A percentile compares a stretch with the other conserved stretches of the same genome.
phyloP scores from a whole-genome alignment of 2,113 vertebrate genomes.

The Pedionomus torquatus region DNA sequence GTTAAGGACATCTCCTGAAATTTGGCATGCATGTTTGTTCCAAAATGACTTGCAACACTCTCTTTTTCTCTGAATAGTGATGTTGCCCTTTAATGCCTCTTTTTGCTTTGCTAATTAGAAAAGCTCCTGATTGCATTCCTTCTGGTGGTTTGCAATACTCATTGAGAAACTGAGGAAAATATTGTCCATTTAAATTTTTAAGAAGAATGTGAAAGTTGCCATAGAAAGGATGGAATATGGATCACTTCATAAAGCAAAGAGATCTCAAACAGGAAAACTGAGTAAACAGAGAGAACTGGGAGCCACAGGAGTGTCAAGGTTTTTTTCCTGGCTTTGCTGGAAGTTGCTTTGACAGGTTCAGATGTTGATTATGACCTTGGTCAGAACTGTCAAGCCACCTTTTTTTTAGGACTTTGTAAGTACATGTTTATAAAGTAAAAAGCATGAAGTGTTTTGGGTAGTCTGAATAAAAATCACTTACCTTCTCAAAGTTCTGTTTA shows the following conservation, averaged over 20 bases:
- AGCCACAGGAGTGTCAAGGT: neutral
- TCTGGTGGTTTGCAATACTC: neutral
- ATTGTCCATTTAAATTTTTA: neutral
- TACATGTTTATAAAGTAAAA: constrained; percentile 7
- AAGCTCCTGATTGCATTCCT: neutral
- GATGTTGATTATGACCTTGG: neutral
- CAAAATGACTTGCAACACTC: neutral
- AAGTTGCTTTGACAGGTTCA: constrained; percentile 24
- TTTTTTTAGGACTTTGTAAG: neutral
- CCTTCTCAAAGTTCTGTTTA: constrained; percentile 6
- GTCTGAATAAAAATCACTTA: neutral
- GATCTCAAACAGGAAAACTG: neutral
- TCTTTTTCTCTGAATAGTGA: neutral
- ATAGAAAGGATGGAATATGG: neutral
- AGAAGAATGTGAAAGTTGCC: neutral
- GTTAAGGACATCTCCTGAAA: accelerated
- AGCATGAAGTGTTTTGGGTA: neutral
- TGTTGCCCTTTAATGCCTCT: neutral
- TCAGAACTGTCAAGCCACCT: neutral
- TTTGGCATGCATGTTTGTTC: neutral
- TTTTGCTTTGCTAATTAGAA: neutral
- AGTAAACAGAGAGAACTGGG: neutral
- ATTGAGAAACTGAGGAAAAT: neutral
- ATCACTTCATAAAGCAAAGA: neutral
- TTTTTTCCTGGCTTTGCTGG: constrained; percentile 15